These are phyloP conservation scores for Todus mexicanus DNA, from an alignment of 2,797 vertebrate species.

Conservation along the genomic window DNA sequence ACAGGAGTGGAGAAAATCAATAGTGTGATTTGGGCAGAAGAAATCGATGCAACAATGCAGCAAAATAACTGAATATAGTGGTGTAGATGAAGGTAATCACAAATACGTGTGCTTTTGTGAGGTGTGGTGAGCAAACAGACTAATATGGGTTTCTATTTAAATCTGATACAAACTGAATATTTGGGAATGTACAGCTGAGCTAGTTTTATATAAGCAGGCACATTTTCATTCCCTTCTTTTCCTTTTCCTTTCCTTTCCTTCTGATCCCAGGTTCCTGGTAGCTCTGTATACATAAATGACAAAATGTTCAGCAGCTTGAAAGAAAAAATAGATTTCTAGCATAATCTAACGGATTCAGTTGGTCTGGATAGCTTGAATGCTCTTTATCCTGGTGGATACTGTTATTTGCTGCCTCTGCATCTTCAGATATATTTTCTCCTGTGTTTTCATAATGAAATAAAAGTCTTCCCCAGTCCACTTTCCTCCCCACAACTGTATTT, in stretches of 20 bases:
- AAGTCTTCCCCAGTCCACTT: background rate
- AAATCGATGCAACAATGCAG: conserved; percentile 44
- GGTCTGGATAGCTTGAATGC: background rate
- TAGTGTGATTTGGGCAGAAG: background rate
- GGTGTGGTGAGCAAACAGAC: background rate
- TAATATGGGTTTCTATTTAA: background rate
- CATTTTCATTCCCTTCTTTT: background rate
- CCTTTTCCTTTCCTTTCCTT: background rate
- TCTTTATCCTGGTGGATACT: background rate
- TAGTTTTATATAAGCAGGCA: background rate
- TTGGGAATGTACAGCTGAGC: background rate
- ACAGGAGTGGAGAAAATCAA: background rate
- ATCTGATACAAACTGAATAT: background rate
- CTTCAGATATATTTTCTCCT: background rate
- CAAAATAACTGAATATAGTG: background rate
- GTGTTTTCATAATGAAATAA: background rate
- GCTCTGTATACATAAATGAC: background rate
- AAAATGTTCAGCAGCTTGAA: background rate
- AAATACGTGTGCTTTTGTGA: background rate
- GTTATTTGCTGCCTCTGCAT: background rate
- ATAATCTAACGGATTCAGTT: background rate
- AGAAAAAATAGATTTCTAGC: background rate
- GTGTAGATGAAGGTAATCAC: background rate
- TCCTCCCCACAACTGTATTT: background rate
- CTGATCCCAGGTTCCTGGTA: background rate